Conservation (phyloP, 2,113 vertebrate species). For the Sardina pilchardus region DNA sequence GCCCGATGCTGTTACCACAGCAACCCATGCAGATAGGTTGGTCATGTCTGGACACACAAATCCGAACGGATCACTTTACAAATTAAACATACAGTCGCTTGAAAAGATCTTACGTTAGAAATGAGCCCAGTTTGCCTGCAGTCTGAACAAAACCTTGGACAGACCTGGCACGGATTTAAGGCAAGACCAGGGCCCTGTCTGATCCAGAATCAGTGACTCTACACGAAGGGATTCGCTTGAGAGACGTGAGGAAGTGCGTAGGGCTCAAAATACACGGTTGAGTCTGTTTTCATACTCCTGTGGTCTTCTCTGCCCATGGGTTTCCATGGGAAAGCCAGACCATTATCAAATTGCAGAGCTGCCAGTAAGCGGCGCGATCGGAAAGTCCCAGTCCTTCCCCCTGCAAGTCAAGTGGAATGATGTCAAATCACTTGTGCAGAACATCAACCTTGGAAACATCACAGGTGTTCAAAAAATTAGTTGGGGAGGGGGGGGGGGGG, state of each 20-base stretch:
- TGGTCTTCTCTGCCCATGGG: not conserved
- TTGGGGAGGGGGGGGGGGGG: not conserved
- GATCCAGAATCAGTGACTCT: not conserved
- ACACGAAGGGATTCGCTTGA: not conserved
- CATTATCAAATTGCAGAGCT: not conserved
- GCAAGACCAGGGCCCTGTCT: not conserved
- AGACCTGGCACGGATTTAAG: too few relatives aligned
- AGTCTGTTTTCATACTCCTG: not conserved
- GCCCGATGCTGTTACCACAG: too few relatives aligned
- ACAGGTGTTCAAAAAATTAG: conserved; percentile 12
- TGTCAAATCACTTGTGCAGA: conserved; percentile 17
- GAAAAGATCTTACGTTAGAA: too few relatives aligned
- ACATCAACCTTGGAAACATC: conserved; percentile 2
- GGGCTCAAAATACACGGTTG: not conserved
- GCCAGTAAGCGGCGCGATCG: not conserved
- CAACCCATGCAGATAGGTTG: too few relatives aligned
- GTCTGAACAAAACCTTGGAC: too few relatives aligned
- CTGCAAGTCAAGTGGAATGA: conserved; percentile 4
- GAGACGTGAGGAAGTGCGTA: not conserved
- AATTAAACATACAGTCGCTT: too few relatives aligned
- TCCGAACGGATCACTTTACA: too few relatives aligned
- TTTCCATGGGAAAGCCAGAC: not conserved
- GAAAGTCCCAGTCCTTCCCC: conserved; percentile 11
- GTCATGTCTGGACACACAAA: too few relatives aligned
- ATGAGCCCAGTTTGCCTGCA: too few relatives aligned